Evolutionary conservation across 2,888 invertebrate species (phyloP).

Genomic region (Spisula subtruncata): DNA sequence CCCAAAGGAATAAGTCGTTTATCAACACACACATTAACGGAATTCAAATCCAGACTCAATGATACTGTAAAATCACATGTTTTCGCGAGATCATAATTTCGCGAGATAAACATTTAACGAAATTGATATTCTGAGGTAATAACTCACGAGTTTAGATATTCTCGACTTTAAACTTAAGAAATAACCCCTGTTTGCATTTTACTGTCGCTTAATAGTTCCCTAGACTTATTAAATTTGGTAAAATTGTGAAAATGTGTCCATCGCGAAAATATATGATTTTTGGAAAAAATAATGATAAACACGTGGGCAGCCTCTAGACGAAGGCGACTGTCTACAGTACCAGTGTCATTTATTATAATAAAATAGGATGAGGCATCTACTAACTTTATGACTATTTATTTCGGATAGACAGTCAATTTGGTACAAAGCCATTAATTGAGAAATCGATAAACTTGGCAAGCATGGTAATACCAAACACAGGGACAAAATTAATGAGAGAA

Average conservation of each 20-base stretch:
- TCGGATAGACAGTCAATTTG: neutral
- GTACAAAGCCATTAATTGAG: neutral
- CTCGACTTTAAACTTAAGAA: too few relatives aligned
- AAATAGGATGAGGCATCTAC: neutral
- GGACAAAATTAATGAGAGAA: neutral
- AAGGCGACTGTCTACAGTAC: neutral
- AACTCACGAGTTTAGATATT: too few relatives aligned
- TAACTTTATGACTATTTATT: neutral
- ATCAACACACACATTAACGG: neutral
- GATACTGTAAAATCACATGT: too few relatives aligned
- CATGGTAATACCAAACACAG: neutral
- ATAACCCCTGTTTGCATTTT: too few relatives aligned
- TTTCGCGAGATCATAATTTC: too few relatives aligned
- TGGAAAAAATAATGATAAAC: neutral
- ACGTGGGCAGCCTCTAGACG: neutral
- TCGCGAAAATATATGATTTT: neutral
- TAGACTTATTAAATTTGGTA: too few relatives aligned
- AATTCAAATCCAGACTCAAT: neutral
- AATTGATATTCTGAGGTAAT: too few relatives aligned
- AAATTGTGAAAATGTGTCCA: too few relatives aligned
- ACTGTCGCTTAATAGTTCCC: too few relatives aligned
- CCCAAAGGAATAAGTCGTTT: neutral
- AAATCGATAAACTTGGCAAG: conserved; percentile 2
- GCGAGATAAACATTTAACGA: too few relatives aligned
- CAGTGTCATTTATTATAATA: neutral